These are phyloP conservation scores for Phylloscopus trochilus DNA, from an alignment of 2,113 vertebrate genomes.

Conservation along the genomic window DNA sequence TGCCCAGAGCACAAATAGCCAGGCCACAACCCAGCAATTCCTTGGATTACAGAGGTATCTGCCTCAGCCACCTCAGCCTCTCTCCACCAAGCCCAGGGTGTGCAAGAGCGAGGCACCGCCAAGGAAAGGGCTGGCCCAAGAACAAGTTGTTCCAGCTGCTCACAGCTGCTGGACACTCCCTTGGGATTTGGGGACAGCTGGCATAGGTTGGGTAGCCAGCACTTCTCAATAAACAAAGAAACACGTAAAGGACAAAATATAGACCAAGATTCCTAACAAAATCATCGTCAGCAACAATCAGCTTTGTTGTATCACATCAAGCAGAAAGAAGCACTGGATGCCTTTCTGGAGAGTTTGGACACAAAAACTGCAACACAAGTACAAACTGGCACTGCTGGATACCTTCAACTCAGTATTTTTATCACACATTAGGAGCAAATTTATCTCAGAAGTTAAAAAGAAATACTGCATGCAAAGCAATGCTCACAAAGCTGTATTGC, in stretches of 20 bases:
- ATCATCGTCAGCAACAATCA: neutral
- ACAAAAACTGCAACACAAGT: neutral
- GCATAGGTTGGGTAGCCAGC: neutral
- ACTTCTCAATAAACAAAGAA: neutral
- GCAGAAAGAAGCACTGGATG: neutral
- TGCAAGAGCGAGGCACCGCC: accelerated
- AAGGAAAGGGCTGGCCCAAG: neutral
- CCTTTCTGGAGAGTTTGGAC: neutral
- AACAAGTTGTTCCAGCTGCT: slow-evolving; percentile 7
- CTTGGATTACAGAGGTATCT: neutral
- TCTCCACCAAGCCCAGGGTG: neutral
- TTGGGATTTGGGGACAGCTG: neutral
- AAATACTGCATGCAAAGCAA: neutral
- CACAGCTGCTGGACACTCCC: slow-evolving; percentile 13
- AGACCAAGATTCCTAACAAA: neutral
- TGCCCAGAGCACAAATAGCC: accelerated
- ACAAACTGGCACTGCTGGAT: neutral
- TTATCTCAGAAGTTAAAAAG: neutral
- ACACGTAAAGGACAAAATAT: neutral
- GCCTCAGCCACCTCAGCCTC: neutral
- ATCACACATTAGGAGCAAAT: neutral
- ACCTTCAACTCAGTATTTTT: neutral
- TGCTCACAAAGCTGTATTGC: neutral
- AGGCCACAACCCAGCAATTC: neutral
- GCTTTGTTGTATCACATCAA: neutral